Conservation (phyloP, 2,888 invertebrate genomes). For the Macrophya annulata region DNA sequence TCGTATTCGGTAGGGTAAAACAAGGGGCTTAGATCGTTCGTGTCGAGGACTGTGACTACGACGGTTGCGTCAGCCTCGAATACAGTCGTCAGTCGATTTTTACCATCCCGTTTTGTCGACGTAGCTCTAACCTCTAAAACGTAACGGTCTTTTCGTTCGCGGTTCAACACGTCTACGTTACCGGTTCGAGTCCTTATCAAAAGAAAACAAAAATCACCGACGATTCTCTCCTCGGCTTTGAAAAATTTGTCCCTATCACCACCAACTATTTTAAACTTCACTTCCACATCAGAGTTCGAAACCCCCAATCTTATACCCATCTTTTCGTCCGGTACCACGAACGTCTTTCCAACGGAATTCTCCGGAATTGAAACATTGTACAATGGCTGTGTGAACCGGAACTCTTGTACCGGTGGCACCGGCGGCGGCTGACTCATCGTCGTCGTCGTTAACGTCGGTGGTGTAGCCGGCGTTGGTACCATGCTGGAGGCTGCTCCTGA, state of each 20-base stretch:
- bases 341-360: constrained; percentile 95
- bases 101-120: constrained; percentile 82
- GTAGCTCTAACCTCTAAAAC: constrained; percentile 89
- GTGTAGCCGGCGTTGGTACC: constrained; percentile 54
- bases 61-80: constrained; percentile 88
- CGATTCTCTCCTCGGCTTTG: constrained; percentile 93
- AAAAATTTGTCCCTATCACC: constrained; percentile 96
- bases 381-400: constrained; percentile 86
- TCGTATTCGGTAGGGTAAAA: constrained; percentile 96
- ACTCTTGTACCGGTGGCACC: constrained; percentile 72
- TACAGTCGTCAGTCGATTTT: constrained; percentile 79
- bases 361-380: constrained; percentile 97
- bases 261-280: constrained; percentile 92
- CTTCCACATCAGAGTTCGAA: constrained; percentile 80
- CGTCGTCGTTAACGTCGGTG: constrained; percentile 29
- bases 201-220: constrained; percentile 98
- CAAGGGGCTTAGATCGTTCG: constrained; percentile 95
- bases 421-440: constrained; percentile 57
- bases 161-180: constrained; percentile 93
- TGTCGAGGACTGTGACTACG: constrained; percentile 88
- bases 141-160: constrained; percentile 94
- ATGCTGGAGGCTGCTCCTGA: constrained; percentile 58
- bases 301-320: constrained; percentile 87
- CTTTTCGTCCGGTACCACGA: constrained; percentile 88
- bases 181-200: constrained; percentile 94